phyloP scores from a whole-genome alignment of 1,140 invertebrate species.

The Bombus sylvicola region DNA sequence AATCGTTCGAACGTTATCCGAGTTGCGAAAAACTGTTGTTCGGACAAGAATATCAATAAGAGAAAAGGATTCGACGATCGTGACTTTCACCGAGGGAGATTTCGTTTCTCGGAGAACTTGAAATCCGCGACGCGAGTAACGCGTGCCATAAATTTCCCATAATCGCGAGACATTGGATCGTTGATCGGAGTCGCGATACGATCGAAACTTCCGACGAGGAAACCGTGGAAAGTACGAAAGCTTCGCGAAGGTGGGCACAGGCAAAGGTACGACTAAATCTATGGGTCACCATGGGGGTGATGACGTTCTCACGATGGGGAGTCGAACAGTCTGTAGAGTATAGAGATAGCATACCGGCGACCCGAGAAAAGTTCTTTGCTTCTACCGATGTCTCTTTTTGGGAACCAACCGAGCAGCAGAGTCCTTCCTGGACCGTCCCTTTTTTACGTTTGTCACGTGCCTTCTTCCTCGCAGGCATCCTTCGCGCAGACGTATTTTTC shows the following conservation, averaged over 20 bases:
- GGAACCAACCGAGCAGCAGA: conserved; percentile 18
- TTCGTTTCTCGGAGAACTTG: too few relatives aligned
- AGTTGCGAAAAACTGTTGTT: too few relatives aligned
- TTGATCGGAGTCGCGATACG: neutral
- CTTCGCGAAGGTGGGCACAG: conserved; percentile 47
- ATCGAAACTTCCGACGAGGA: conserved; percentile 31
- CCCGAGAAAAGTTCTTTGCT: conserved; percentile 63
- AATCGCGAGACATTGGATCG: neutral
- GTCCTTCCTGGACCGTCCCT: conserved; percentile 22
- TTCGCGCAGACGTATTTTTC: neutral
- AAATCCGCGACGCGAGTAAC: too few relatives aligned
- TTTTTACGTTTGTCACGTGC: conserved; percentile 60
- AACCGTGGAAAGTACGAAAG: conserved; percentile 35
- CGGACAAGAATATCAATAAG: too few relatives aligned
- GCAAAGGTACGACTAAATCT: conserved; percentile 75
- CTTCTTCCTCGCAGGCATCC: conserved; percentile 10
- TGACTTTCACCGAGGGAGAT: too few relatives aligned
- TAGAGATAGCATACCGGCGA: conserved; percentile 76
- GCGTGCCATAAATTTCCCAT: neutral
- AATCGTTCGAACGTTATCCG: too few relatives aligned
- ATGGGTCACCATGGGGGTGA: conserved; percentile 77
- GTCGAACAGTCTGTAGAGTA: conserved; percentile 62
- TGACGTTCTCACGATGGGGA: conserved; percentile 77
- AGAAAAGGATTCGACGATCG: too few relatives aligned
- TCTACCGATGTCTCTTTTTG: conserved; percentile 23